A percentile compares a stretch with the other conserved stretches of the same genome.
Evolutionary conservation across 2,888 invertebrate genomes (phyloP).

Genomic region (Cancer borealis): DNA sequence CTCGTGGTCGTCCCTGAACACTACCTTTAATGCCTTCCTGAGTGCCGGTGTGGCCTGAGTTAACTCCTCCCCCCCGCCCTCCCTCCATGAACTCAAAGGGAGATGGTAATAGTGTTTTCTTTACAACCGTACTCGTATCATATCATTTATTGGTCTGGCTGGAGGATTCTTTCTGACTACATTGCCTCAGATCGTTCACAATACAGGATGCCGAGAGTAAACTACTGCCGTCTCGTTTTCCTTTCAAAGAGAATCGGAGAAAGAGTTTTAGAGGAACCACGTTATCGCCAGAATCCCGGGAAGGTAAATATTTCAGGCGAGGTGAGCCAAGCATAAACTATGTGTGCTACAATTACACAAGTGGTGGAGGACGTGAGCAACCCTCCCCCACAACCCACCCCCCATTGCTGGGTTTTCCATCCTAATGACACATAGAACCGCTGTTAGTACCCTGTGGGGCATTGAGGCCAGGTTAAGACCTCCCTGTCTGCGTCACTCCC

Average conservation of each 20-base stretch:
- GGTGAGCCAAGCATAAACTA: background rate
- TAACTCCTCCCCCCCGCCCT: background rate
- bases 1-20: background rate
- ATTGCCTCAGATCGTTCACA: background rate
- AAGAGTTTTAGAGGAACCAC: background rate
- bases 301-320: background rate
- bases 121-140: background rate
- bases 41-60: background rate
- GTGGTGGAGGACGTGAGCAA: background rate
- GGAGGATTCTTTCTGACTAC: background rate
- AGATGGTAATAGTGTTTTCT: background rate
- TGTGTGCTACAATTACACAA: background rate
- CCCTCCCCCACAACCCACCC: background rate
- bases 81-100: background rate
- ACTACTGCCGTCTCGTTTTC: background rate
- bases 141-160: slow-evolving; percentile 26
- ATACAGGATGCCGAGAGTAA: slow-evolving; percentile 9
- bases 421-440: background rate
- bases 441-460: slow-evolving; percentile 13
- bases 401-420: background rate
- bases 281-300: slow-evolving; percentile 9
- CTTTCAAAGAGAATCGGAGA: slow-evolving; percentile 5
- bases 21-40: background rate
- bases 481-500: slow-evolving; percentile 21
- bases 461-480: slow-evolving; percentile 1